Evolutionary conservation across 2,888 invertebrate genomes (phyloP).

Genomic region (Hydroisotoma schaefferi): DNA sequence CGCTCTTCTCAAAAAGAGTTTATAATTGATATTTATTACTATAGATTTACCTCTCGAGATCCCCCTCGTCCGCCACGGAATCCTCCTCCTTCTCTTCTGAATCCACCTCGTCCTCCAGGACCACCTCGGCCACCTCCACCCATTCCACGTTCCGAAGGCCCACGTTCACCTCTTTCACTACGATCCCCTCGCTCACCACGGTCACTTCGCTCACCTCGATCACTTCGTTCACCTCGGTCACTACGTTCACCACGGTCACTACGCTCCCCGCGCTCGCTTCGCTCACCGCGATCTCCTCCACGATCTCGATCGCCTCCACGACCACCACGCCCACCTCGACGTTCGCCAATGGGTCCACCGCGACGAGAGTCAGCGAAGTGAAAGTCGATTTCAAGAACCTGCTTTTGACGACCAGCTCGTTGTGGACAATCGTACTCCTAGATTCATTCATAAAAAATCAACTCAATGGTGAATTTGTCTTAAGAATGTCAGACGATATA

Average conservation of each 20-base stretch:
- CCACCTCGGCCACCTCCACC: slow-evolving; percentile 47
- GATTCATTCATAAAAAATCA: not conserved
- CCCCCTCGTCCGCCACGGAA: slow-evolving; percentile 45
- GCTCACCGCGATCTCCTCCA: slow-evolving; percentile 35
- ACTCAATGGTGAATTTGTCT: not conserved
- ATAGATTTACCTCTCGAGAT: slow-evolving; percentile 39
- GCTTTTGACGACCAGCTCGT: slow-evolving; percentile 80
- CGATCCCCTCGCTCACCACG: slow-evolving; percentile 49
- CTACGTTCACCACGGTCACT: slow-evolving; percentile 58
- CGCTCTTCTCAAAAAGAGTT: no score
- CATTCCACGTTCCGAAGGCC: slow-evolving; percentile 48
- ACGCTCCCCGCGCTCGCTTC: slow-evolving; percentile 29
- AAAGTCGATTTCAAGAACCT: slow-evolving; percentile 80
- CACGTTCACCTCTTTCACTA: slow-evolving; percentile 50
- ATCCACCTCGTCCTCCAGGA: slow-evolving; percentile 41
- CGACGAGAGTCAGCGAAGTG: slow-evolving; percentile 77
- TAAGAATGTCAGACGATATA: not conserved
- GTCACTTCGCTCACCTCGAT: slow-evolving; percentile 50
- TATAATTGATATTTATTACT: not conserved
- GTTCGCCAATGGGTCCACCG: slow-evolving; percentile 54
- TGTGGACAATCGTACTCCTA: slow-evolving; percentile 66
- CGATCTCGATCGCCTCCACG: slow-evolving; percentile 55
- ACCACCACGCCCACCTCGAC: slow-evolving; percentile 55
- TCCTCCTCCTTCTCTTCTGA: slow-evolving; percentile 41
- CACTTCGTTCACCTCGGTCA: slow-evolving; percentile 49